Evolutionary conservation across 2,113 vertebrate genomes (phyloP).

Genomic region (Genyomyrus donnyi): DNA sequence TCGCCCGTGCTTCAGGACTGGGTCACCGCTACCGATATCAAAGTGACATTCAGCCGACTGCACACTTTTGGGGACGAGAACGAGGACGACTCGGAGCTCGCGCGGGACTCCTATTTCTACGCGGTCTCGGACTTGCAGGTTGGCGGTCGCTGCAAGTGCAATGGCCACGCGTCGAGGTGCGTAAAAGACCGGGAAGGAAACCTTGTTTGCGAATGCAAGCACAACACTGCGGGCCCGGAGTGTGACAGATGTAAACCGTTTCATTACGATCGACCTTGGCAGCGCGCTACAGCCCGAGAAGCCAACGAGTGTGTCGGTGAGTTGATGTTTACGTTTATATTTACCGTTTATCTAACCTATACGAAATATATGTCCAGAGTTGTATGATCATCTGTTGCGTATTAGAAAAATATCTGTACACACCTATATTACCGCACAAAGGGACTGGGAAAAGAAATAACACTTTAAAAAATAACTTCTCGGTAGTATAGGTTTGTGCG

Average conservation of each 20-base stretch:
- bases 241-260: slow-evolving; percentile 98
- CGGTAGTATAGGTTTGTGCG: neutral
- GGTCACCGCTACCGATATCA: slow-evolving; percentile 97
- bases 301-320: slow-evolving; percentile 98
- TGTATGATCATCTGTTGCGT: neutral
- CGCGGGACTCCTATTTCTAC: slow-evolving; percentile 94
- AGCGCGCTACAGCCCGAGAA: slow-evolving; percentile 88
- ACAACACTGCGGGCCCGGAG: slow-evolving; percentile 93
- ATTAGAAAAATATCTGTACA: neutral
- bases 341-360: neutral
- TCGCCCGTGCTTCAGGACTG: slow-evolving; percentile 98
- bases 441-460: neutral
- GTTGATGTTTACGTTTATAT: slow-evolving; percentile 34
- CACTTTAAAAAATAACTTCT: neutral
- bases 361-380: too few species aligned
- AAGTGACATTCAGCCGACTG: slow-evolving; percentile 87
- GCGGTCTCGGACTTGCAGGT: slow-evolving; percentile 96
- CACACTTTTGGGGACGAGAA: slow-evolving; percentile 98
- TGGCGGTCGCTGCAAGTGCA: slow-evolving; percentile 95
- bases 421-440: neutral
- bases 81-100: slow-evolving; percentile 93
- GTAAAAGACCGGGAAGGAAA: slow-evolving; percentile 86
- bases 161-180: slow-evolving; percentile 93
- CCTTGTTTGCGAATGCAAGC: slow-evolving; percentile 94
- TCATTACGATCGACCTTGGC: slow-evolving; percentile 98